Conservation (phyloP, 2,888 invertebrate genomes). For the Tenthredo distinguenda region DNA sequence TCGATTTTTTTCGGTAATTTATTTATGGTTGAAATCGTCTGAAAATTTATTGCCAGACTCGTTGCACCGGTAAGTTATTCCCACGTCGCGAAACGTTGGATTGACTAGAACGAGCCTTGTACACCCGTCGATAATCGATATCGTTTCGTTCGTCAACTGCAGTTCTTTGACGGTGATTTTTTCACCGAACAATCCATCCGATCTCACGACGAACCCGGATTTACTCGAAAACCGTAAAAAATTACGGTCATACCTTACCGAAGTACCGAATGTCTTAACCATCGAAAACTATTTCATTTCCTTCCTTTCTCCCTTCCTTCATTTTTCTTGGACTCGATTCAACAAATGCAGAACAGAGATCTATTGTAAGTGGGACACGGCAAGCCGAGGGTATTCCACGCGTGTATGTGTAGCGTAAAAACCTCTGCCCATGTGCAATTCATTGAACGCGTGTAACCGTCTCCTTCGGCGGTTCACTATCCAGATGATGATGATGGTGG, state of each 20-base stretch:
- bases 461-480: background rate
- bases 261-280: background rate
- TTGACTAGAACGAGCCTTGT: background rate
- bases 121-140: slow-evolving; percentile 19
- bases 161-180: background rate
- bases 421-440: slow-evolving; percentile 22
- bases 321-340: slow-evolving; percentile 21
- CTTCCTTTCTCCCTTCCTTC: background rate
- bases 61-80: background rate
- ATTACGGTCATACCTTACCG: background rate
- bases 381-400: background rate
- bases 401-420: background rate
- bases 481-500: slow-evolving; percentile 16
- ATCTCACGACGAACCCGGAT: slow-evolving; percentile 3
- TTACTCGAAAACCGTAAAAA: background rate
- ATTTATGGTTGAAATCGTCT: background rate
- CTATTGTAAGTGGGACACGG: slow-evolving; percentile 26
- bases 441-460: slow-evolving; percentile 26
- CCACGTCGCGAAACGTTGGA: background rate
- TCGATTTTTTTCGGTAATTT: background rate
- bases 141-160: slow-evolving; percentile 12
- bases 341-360: slow-evolving; percentile 23
- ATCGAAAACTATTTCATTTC: background rate
- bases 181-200: background rate
- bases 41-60: background rate